Base-by-base conservation (phyloP, 2,113 vertebrate species). In the Triplophysa dalaica region DNA sequence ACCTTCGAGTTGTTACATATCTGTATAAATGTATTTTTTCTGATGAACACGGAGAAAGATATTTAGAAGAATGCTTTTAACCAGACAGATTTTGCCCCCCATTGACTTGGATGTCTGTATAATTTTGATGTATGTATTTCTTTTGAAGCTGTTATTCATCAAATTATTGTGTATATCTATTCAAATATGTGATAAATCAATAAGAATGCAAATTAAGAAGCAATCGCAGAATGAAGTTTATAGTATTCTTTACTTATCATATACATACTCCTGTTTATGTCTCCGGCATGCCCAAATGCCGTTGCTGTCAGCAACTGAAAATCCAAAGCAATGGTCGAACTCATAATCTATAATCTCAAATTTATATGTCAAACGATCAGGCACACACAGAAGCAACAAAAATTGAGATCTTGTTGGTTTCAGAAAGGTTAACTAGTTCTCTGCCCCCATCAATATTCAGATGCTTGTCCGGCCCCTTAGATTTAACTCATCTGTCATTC, bases 401-500 rank as follows among this genome's bases (percentile, higher is more conserved):
- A 67, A 66, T 61, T 74, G 54, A 54, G 58, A 67, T 81, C 17
- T 16, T 75, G 62, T 66, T 74, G 58, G 62, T 74, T 64, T 79
- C 52, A 24, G 16, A 83, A 83, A 83, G 81, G 81, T 83, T 83
- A 83, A 75, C 81, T 79, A 83, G 77, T 79, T 78, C 52, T 75
- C 64, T 75, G 70, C 63, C 70, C 70, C 77, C 70, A 79, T 79
- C 70, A 83, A 68, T 83, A 83, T 83, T 78, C 77, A 83, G 43
- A 33, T 29, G 43, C 64, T 48, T 8, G 77, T 45, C 75, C 70
- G 33, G 70, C 76, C 81, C 77, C 77, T 75, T 72, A 79, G 64
- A 83, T 83, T 83, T 79, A 79, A 83, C 76, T 83, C 77, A 79
- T 83, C 81, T 70, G 64, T 83, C 81, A 79, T 54, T 75, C 77